Evolutionary conservation across 2,888 invertebrate species (phyloP).

Genomic region (Argyra leucocephala): DNA sequence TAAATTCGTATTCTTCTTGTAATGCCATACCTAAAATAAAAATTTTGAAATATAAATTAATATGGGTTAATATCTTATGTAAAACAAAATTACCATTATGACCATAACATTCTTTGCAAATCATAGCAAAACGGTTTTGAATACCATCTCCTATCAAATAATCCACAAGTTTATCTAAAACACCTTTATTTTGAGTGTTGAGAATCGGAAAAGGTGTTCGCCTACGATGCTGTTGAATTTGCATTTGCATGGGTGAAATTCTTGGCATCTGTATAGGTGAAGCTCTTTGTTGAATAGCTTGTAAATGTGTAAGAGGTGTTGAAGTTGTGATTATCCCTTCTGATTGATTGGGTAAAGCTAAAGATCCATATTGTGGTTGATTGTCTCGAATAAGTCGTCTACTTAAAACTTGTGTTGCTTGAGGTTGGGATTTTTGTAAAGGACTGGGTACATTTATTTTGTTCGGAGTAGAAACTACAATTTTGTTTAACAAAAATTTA

Average conservation of each 20-base stretch:
- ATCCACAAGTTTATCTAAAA: conserved; percentile 84
- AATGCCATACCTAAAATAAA: conserved; percentile 56
- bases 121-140: conserved; percentile 85
- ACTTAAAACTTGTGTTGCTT: not conserved
- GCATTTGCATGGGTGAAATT: too few relatives aligned
- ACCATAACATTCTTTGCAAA: conserved; percentile 78
- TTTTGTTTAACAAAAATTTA: not conserved
- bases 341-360: not conserved
- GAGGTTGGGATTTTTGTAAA: not conserved
- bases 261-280: not conserved
- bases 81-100: conserved; percentile 68
- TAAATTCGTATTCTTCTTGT: conserved; percentile 60
- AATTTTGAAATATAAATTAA: not conserved
- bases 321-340: not conserved
- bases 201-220: conserved; percentile 41
- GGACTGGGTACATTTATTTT: not conserved
- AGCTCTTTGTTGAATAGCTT: not conserved
- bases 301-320: not conserved
- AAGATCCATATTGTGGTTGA: not conserved
- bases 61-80: not conserved
- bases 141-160: conserved; percentile 94
- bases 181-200: conserved; percentile 56
- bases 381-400: not conserved
- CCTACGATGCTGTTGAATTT: conserved; percentile 24
- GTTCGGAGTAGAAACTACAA: not conserved